A percentile compares a stretch with the other conserved stretches of the same genome.
Conservation (phyloP, 1,140 invertebrate genomes). For the Drosophila pandora region DNA sequence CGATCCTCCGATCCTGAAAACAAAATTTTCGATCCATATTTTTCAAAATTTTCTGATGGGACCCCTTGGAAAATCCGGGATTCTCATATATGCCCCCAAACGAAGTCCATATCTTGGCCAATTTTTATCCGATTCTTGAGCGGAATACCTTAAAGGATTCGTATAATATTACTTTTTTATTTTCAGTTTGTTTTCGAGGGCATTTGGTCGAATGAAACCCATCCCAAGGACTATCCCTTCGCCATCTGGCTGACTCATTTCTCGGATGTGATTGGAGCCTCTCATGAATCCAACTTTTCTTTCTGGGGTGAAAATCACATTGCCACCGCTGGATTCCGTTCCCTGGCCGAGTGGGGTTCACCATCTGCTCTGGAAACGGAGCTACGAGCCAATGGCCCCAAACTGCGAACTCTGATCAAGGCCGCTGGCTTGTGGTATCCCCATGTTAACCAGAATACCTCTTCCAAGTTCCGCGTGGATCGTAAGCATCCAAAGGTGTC, state of each 20-base stretch:
- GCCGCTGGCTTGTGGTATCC: slow-evolving; percentile 97
- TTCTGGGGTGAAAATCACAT: slow-evolving; percentile 97
- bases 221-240: slow-evolving; percentile 98
- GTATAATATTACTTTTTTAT: background rate
- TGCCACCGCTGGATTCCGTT: slow-evolving; percentile 96
- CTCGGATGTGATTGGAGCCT: slow-evolving; percentile 98
- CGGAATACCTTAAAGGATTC: too few relatives aligned
- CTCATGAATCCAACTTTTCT: slow-evolving; percentile 94
- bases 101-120: too few relatives aligned
- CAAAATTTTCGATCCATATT: too few relatives aligned
- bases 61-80: too few relatives aligned
- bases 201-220: slow-evolving; percentile 97
- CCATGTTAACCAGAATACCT: slow-evolving; percentile 94
- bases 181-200: slow-evolving; percentile 95
- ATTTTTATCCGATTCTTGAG: too few relatives aligned
- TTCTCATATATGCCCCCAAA: too few relatives aligned
- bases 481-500: slow-evolving; percentile 95
- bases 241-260: slow-evolving; percentile 97
- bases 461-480: slow-evolving; percentile 94
- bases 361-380: slow-evolving; percentile 96
- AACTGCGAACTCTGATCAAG: slow-evolving; percentile 96
- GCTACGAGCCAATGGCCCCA: slow-evolving; percentile 91
- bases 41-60: too few relatives aligned
- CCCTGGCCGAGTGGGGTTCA: slow-evolving; percentile 88
- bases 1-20: too few relatives aligned